Evolutionary conservation across 30 jellyfish, hydroid and myxozoan genomes (phyloP), one percentile per base, ranked within the genome.

Genomic region (Aurelia aurita): DNA sequence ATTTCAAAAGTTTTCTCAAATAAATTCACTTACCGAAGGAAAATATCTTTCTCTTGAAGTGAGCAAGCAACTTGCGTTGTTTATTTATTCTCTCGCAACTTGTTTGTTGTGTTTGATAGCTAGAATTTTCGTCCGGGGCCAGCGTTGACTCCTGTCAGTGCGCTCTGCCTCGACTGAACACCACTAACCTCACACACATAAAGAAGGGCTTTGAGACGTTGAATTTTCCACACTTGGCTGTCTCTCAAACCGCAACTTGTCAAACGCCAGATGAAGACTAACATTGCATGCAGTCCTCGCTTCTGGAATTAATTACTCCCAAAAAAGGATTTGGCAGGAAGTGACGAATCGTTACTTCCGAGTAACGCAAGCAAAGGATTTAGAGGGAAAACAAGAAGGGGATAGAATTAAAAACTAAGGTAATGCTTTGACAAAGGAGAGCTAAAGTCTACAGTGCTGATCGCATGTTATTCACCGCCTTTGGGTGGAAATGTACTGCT

Each of bases 191-290:
- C 77, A 55, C 84, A 67, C 85, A 71, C 77, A 83, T 83, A 83
- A 39, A 55, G 72, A 63, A 70, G 74, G 76, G 65, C 91, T 57
- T 71, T 70, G 87, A 44, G 58, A 76, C 69, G 49, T 23, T 18
- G 86, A 83, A 83, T 83, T 83, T 54, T 83, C 93, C 93, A 83
- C 93, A 83, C 93, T 83, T 83, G 93, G 87, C 93, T 83, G 93
- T 83, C 20, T 72, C 93, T 66, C 93, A 74, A 71, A 83, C 93
- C 93, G 93, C 93, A 83, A 83, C 81, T 83, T 83, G 93, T 83
- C 93, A 83, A 83, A 83, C 93, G 57, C 64, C 75, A 64, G 77
- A 69, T 71, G 91, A 83, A 83, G 87, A 58, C 86, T 71, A 83
- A 83, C 87, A 71, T 71, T 83, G 93, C 91, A 81, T 81, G 91